Evolutionary conservation across 2,113 vertebrate species (phyloP).

Genomic region (Psilopsiagon aymara): DNA sequence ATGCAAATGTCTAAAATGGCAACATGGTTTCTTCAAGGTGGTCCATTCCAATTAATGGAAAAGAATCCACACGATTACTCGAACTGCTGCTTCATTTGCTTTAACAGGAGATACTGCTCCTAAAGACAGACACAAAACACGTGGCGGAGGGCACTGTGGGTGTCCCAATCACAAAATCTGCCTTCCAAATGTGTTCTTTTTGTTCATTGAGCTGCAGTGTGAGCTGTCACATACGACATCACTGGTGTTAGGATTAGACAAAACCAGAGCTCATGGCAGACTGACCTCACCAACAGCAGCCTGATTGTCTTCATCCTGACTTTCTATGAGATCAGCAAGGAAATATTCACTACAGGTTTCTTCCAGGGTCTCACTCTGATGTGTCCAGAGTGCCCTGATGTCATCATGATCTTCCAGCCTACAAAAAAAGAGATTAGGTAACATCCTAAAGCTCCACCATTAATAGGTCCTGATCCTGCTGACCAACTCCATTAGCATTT

Average conservation of each 20-base stretch:
- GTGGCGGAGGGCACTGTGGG: accelerated
- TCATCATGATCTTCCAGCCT: conserved; percentile 91
- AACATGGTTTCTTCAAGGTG: neutral
- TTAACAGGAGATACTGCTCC: neutral
- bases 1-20: neutral
- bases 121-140: neutral
- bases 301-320: conserved; percentile 77
- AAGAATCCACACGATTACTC: neutral
- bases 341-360: conserved; percentile 72
- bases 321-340: conserved; percentile 82
- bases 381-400: conserved; percentile 77
- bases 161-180: neutral
- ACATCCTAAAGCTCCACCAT: neutral
- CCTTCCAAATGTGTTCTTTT: neutral
- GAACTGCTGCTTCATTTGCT: neutral
- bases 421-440: conserved; percentile 3
- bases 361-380: conserved; percentile 67
- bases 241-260: neutral
- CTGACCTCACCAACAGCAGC: conserved; percentile 87
- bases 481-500: neutral
- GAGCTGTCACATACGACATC: neutral
- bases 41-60: neutral
- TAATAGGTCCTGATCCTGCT: neutral
- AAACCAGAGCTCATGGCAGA: neutral
- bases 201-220: neutral